phyloP scores from a whole-genome alignment of 2,113 vertebrate species.

The Calcarius ornatus region DNA sequence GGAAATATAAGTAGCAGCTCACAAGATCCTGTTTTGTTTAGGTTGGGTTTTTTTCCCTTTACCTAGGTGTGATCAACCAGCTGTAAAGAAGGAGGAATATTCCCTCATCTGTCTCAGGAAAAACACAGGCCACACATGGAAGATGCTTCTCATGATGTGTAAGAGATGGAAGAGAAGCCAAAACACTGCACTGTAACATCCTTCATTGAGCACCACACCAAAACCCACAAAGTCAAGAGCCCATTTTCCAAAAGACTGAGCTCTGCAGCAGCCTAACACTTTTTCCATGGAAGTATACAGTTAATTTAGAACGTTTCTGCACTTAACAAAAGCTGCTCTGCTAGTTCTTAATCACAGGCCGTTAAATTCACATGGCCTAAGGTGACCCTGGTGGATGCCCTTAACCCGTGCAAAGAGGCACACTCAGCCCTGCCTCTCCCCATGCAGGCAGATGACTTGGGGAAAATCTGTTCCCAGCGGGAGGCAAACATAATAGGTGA shows the following conservation, averaged over 20 bases:
- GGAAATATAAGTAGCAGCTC: slow-evolving; percentile 28
- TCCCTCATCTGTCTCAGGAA: neutral
- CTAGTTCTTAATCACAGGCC: slow-evolving; percentile 20
- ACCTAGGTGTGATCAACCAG: neutral
- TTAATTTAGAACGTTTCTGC: neutral
- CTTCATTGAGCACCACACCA: neutral
- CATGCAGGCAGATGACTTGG: neutral
- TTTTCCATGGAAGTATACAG: neutral
- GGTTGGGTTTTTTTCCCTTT: neutral
- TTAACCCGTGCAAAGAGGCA: slow-evolving; percentile 10
- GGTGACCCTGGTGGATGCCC: slow-evolving; percentile 50
- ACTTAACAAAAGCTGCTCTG: slow-evolving; percentile 7
- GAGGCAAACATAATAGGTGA: slow-evolving; percentile 57
- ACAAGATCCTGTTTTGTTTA: neutral
- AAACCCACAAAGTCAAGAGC: neutral
- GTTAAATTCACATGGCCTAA: slow-evolving; percentile 50
- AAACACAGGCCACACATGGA: neutral
- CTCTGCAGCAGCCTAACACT: neutral
- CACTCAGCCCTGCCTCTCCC: neutral
- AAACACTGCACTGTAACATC: neutral
- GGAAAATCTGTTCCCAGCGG: slow-evolving; percentile 48
- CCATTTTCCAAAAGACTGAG: neutral
- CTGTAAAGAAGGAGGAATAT: neutral
- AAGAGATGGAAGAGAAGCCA: neutral
- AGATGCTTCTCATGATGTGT: neutral